Base-by-base conservation (phyloP, 2,113 vertebrate genomes). In the Scalopus aquaticus region DNA sequence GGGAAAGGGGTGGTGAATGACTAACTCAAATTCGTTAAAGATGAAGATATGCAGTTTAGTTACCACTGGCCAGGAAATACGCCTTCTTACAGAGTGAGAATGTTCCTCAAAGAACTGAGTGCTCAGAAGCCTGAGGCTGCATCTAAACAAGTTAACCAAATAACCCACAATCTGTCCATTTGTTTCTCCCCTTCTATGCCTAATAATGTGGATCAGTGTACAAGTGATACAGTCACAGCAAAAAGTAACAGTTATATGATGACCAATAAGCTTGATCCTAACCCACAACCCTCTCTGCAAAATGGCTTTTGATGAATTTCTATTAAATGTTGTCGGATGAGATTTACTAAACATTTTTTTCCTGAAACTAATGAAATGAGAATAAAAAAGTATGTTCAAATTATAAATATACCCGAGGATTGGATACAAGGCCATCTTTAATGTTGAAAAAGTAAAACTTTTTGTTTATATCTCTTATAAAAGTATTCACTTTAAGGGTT, bases 1-100 rank as follows among this genome's bases (percentile, higher is more conserved):
- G 54, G 73, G 58, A 19, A 94, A 93, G 46, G 1, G 5, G 17
- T 56, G 22, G 44, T 22, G 32, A 94, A 7, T 95, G 92, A 88
- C 67, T 85, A 93, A 96, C 3, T 42, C 35, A 65, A 81, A 49
- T 90, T 96, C 70, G 83, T 73, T 90, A 77, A 83, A 88, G 62
- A 91, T 58, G 92, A 72, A 65, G 64, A 42, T 26, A 70, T 74
- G 37, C 9, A 8, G 58, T 65, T 81, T 88, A 58, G 83, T n/a
- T 96, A 82, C 35, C 30, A 62, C 9, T 73, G 39, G 26, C 49
- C 15, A 84, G 64, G n/a, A 95, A 74, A 78, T 44, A 60, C 0
- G 2, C 28, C 11, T 67, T 32, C 67, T 69, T 60, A n/a, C 15
- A 81, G 77, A 83, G 39, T 81, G 15, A 77, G 51, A 93, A 16